Percentiles rank a stretch among this genome's conserved stretches.
These are phyloP conservation scores for Drosophila dives DNA, from an alignment of 2,888 invertebrate species.

Conservation along the genomic window DNA sequence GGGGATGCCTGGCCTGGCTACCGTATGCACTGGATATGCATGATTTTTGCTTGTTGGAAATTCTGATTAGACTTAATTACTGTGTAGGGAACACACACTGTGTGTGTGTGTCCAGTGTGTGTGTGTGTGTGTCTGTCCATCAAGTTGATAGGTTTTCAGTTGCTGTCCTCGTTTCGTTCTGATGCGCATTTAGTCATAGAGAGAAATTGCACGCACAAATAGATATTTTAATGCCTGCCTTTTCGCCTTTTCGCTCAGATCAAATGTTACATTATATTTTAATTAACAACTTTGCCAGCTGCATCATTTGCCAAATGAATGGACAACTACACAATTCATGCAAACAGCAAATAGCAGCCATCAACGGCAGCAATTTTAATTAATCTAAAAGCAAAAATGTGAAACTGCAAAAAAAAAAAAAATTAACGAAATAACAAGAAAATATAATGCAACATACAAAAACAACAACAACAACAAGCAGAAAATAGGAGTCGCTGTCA, in stretches of 20 bases:
- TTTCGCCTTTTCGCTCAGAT: conserved; percentile 46
- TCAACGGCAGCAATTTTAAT: conserved; percentile 63
- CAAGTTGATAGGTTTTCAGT: conserved; percentile 71
- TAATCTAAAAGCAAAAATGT: conserved; percentile 74
- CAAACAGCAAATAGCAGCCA: conserved; percentile 44
- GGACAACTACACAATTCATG: conserved; percentile 70
- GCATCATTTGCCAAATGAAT: conserved; percentile 76
- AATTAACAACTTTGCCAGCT: conserved; percentile 76
- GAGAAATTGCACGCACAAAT: background rate
- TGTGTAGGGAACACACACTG: conserved; percentile 49
- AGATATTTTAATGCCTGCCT: conserved; percentile 25
- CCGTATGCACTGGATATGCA: conserved; percentile 64
- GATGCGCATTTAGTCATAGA: conserved; percentile 28
- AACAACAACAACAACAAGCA: background rate
- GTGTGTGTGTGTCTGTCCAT: conserved; percentile 52
- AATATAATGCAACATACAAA: conserved; percentile 27
- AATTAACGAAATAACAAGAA: conserved; percentile 47
- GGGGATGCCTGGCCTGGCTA: conserved; percentile 27
- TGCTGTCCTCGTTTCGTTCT: conserved; percentile 37
- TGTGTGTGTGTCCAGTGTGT: conserved; percentile 28
- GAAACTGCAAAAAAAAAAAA: conserved; percentile 37
- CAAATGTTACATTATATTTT: conserved; percentile 76
- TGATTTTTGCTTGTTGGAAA: conserved; percentile 79
- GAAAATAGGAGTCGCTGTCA: conserved; percentile 39
- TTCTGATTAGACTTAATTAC: conserved; percentile 81